phyloP scores from a whole-genome alignment of 2,888 invertebrate genomes.

The Scrobipalpa atriplicella region DNA sequence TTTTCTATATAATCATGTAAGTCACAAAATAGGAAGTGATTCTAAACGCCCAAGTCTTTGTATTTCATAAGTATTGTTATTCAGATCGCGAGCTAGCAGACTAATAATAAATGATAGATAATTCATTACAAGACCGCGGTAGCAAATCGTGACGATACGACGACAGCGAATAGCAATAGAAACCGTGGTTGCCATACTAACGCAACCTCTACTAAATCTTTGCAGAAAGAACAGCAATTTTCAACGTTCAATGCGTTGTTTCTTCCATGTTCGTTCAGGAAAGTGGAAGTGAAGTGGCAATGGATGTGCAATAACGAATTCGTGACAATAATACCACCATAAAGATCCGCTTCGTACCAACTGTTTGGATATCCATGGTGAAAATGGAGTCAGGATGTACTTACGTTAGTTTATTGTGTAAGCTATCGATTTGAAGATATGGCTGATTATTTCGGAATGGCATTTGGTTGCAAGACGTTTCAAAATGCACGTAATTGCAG shows the following conservation, averaged over 20 bases:
- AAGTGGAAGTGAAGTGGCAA: neutral
- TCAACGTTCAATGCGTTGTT: neutral
- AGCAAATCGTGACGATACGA: conserved; percentile 42
- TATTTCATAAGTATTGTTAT: neutral
- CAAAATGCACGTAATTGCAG: neutral
- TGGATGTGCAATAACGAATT: neutral
- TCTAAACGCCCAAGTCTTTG: neutral
- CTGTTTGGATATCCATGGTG: neutral
- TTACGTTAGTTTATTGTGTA: neutral
- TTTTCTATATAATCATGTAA: neutral
- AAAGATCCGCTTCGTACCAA: neutral
- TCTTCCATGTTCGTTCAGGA: neutral
- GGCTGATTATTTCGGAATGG: neutral
- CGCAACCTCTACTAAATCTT: conserved; percentile 31
- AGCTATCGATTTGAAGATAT: neutral
- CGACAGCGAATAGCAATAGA: conserved; percentile 46
- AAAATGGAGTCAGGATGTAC: conserved; percentile 13
- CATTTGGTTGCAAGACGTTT: neutral
- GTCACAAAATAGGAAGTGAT: conserved; percentile 1
- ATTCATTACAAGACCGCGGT: conserved; percentile 22
- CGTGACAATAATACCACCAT: neutral
- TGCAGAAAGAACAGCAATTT: neutral
- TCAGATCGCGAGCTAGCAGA: conserved; percentile 8
- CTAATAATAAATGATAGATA: conserved; percentile 26
- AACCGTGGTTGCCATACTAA: conserved; percentile 39